These are phyloP conservation scores for Agriotes lineatus DNA, from an alignment of 2,888 invertebrate genomes.

Conservation along the genomic window DNA sequence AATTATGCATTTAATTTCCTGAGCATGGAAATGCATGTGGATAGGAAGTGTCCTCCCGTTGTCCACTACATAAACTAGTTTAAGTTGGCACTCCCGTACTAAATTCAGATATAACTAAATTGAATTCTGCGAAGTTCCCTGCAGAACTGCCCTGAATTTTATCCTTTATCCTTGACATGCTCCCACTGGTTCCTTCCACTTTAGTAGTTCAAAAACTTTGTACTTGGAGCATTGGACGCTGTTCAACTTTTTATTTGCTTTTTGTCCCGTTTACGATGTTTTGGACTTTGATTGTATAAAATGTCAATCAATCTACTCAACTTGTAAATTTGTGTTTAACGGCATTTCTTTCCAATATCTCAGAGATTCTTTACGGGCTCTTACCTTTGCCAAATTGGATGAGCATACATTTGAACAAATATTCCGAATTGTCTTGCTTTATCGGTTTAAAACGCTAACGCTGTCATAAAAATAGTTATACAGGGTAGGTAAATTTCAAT, in stretches of 20 bases:
- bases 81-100: slow-evolving; percentile 5
- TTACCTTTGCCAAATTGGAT: too few species aligned
- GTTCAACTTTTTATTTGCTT: background rate
- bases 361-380: too few species aligned
- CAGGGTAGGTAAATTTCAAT: too few species aligned
- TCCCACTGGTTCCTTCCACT: background rate
- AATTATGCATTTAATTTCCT: background rate
- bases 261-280: background rate
- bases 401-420: too few species aligned
- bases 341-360: too few species aligned
- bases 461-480: too few species aligned
- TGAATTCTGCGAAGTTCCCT: slow-evolving; percentile 4
- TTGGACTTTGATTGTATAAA: background rate
- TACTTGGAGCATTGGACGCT: background rate
- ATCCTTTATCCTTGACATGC: slow-evolving; percentile 11
- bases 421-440: too few species aligned
- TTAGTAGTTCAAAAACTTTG: background rate
- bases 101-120: slow-evolving; percentile 12
- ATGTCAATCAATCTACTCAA: background rate
- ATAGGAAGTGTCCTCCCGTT: background rate
- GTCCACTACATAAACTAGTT: slow-evolving; percentile 3
- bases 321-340: too few species aligned
- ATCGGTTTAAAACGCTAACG: too few species aligned
- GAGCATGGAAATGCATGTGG: background rate
- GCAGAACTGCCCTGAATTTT: slow-evolving; percentile 7